Percentiles rank a stretch among this genome's conserved stretches.
These are phyloP conservation scores for Potamilus streckersoni DNA, from an alignment of 1,140 invertebrate species.

Conservation along the genomic window DNA sequence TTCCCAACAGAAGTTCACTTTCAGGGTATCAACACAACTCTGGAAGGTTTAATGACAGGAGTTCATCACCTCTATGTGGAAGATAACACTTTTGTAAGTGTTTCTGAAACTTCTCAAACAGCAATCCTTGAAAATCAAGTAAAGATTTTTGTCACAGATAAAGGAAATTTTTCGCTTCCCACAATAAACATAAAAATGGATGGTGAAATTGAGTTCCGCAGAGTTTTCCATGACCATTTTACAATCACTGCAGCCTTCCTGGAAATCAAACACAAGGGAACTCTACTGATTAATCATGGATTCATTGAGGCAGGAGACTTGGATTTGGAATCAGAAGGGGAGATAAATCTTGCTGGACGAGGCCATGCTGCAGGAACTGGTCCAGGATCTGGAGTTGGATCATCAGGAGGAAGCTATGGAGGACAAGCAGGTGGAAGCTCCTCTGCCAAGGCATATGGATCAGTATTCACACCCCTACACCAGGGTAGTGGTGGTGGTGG, in stretches of 20 bases:
- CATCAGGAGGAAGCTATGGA: conserved; percentile 49
- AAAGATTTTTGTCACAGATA: conserved; percentile 36
- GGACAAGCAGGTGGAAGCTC: conserved; percentile 39
- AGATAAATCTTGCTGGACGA: conserved; percentile 42
- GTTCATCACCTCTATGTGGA: conserved; percentile 57
- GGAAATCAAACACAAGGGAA: conserved; percentile 50
- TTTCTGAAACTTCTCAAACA: conserved; percentile 50
- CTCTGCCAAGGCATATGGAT: conserved; percentile 42
- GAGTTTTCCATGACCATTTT: conserved; percentile 33
- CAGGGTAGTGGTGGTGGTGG: conserved; percentile 54
- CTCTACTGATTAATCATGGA: conserved; percentile 52
- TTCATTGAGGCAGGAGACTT: conserved; percentile 48
- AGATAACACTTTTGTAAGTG: conserved; percentile 37
- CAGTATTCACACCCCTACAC: conserved; percentile 46
- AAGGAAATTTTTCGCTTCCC: conserved; percentile 51
- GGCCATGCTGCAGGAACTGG: conserved; percentile 37
- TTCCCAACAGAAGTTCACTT: conserved; percentile 56
- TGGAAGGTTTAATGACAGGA: conserved; percentile 47
- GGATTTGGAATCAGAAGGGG: conserved; percentile 46
- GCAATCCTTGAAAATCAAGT: conserved; percentile 47
- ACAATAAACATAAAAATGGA: conserved; percentile 46
- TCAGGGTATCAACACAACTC: conserved; percentile 50
- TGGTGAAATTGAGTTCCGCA: conserved; percentile 44
- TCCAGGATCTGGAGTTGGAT: conserved; percentile 30
- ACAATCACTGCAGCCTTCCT: conserved; percentile 49